Conservation (phyloP, 2,113 vertebrate genomes). For the Leptobrachium ailaonicum region DNA sequence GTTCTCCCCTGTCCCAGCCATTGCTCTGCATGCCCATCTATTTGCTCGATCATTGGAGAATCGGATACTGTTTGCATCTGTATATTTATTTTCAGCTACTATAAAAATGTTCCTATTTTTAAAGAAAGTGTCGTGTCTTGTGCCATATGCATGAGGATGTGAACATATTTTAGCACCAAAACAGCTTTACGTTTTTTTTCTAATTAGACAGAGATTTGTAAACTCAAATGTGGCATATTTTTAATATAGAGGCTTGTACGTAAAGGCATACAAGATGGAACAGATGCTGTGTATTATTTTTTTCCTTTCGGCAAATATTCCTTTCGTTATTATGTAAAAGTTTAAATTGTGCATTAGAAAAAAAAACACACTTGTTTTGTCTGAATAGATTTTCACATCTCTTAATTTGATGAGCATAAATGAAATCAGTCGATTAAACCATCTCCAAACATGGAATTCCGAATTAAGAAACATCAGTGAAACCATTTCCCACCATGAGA, state of each 20-base stretch:
- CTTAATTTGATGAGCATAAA: neutral
- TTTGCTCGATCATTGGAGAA: neutral
- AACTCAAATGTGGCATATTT: constrained; percentile 18
- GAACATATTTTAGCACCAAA: constrained; percentile 34
- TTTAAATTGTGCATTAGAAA: neutral
- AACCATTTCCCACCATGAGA: neutral
- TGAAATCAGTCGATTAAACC: neutral
- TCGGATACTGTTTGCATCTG: neutral
- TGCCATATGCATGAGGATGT: constrained; percentile 32
- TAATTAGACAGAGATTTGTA: constrained; percentile 29
- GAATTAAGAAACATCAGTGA: neutral
- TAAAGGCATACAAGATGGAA: constrained; percentile 4
- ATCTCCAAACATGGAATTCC: neutral
- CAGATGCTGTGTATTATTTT: constrained; percentile 16
- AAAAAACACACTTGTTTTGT: neutral
- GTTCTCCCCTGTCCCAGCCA: too few relatives aligned
- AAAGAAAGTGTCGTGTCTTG: constrained; percentile 8
- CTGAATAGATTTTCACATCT: neutral
- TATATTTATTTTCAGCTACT: constrained; percentile 21
- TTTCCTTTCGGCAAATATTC: neutral
- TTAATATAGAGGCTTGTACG: constrained; percentile 8
- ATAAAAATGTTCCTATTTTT: constrained; percentile 10
- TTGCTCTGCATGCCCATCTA: too few relatives aligned
- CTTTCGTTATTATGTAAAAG: constrained; percentile 3
- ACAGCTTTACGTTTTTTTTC: constrained; percentile 16